phyloP scores from a whole-genome alignment of 2,797 vertebrate species.

The Rhynchonycteris naso region DNA sequence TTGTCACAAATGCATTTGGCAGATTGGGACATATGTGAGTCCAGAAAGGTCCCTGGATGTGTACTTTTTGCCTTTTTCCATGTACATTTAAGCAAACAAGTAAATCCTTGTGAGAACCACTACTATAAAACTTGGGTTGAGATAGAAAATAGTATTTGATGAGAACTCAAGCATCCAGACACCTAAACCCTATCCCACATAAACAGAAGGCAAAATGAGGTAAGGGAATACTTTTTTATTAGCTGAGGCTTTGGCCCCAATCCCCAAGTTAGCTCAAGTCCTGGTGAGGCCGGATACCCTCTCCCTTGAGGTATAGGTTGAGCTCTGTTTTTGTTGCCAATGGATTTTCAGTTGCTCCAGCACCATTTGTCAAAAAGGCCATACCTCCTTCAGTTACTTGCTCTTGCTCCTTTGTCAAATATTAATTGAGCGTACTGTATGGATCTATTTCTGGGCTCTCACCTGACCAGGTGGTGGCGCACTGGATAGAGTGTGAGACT shows the following conservation, averaged over 20 bases:
- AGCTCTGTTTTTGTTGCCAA: not conserved
- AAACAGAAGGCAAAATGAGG: conserved; percentile 28
- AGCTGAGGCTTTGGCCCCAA: not conserved
- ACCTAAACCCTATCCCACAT: not conserved
- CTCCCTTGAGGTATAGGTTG: not conserved
- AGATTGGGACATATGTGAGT: not conserved
- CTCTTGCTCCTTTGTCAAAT: not conserved
- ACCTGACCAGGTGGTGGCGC: too few relatives aligned
- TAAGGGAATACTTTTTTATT: not conserved
- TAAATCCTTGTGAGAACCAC: not conserved
- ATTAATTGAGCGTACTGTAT: not conserved
- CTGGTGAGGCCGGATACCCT: not conserved
- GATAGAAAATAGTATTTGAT: not conserved
- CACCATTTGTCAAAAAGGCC: not conserved
- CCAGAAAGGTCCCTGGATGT: not conserved
- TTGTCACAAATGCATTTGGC: not conserved
- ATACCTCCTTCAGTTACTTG: not conserved
- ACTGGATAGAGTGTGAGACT: too few relatives aligned
- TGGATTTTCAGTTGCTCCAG: not conserved
- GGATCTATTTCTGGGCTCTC: not conserved
- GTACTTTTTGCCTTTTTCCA: not conserved
- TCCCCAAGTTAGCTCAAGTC: not conserved
- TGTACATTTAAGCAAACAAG: conserved; percentile 2
- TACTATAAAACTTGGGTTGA: not conserved
- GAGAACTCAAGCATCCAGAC: not conserved